phyloP scores from a whole-genome alignment of 2,797 vertebrate genomes.

The Erithacus rubecula region DNA sequence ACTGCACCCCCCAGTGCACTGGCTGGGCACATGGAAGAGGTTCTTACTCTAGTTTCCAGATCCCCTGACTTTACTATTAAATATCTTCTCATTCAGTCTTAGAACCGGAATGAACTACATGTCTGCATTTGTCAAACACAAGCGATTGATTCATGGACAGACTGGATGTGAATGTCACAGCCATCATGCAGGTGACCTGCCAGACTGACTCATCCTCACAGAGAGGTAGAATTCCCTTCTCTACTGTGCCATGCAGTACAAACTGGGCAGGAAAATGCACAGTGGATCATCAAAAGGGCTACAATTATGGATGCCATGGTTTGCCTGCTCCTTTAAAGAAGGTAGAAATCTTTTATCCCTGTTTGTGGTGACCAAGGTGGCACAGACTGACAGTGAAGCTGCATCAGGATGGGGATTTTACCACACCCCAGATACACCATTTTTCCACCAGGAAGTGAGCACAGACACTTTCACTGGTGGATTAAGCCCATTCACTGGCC shows the following conservation, averaged over 20 bases:
- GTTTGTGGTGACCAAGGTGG: neutral
- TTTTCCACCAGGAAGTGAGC: neutral
- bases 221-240: neutral
- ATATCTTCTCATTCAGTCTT: neutral
- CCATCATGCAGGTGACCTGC: neutral
- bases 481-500: neutral
- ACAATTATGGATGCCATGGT: neutral
- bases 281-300: neutral
- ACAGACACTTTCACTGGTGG: neutral
- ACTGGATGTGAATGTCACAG: neutral
- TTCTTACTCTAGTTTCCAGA: neutral
- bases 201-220: neutral
- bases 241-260: neutral
- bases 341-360: neutral
- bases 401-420: neutral
- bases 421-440: neutral
- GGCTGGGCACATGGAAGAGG: neutral
- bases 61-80: neutral
- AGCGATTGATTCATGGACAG: fast-evolving
- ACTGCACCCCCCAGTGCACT: neutral
- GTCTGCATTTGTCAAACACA: neutral
- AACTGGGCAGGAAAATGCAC: neutral
- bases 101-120: neutral
- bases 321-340: neutral
- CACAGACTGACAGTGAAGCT: neutral